Evolutionary conservation across 2,113 vertebrate species (phyloP).

Genomic region (Lepisosteus osseus): DNA sequence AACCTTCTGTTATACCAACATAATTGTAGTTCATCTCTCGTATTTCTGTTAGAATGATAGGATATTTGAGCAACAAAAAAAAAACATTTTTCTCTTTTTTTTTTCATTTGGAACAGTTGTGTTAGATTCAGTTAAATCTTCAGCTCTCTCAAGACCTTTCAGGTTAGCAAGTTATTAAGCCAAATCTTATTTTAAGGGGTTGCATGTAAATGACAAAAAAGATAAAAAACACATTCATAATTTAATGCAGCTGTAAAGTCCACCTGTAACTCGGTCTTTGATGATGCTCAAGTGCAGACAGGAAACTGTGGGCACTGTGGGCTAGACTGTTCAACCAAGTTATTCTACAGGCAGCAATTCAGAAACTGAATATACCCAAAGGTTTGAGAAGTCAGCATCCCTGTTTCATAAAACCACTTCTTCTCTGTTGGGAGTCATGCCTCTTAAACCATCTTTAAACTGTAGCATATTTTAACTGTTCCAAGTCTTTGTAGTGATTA

Average conservation of each 20-base stretch:
- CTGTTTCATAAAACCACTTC: background rate
- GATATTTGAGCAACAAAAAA: no score
- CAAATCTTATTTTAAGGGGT: no score
- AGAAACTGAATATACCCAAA: background rate
- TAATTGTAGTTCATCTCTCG: no score
- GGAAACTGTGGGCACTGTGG: background rate
- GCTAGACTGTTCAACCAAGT: background rate
- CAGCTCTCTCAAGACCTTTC: no score
- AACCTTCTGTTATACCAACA: no score
- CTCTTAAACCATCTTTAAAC: background rate
- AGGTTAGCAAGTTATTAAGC: no score
- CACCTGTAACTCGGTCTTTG: no score
- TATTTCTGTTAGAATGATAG: no score
- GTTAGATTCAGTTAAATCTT: no score
- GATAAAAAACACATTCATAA: background rate
- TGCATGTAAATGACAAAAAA: background rate
- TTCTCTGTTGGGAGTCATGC: background rate
- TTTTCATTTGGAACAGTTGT: no score
- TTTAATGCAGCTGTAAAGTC: background rate
- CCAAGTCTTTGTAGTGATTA: background rate
- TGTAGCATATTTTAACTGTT: background rate
- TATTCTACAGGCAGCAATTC: background rate
- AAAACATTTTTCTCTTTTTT: no score
- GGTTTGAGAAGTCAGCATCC: background rate
- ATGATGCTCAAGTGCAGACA: background rate